These are phyloP conservation scores for Micromussa lordhowensis DNA, from an alignment of 92 coral and sea anemone species.

Conservation along the genomic window DNA sequence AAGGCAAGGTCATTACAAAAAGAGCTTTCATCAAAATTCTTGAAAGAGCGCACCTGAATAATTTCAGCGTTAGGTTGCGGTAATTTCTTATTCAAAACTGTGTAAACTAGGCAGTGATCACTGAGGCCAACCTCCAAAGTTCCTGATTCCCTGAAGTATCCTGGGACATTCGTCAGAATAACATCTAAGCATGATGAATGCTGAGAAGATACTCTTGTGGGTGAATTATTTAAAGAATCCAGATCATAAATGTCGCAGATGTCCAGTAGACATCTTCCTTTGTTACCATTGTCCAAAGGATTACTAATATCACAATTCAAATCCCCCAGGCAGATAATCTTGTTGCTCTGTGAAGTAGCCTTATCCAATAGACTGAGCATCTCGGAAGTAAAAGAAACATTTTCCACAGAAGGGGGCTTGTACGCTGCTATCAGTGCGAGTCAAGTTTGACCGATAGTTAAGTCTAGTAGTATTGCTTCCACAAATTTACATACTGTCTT, in stretches of 20 bases:
- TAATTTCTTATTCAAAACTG: constrained; percentile 59
- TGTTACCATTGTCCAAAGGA: constrained; percentile 26
- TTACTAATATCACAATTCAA: constrained; percentile 33
- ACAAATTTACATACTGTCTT: constrained; percentile 19
- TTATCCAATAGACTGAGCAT: constrained; percentile 16
- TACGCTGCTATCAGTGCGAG: constrained; percentile 45
- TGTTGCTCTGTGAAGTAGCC: constrained; percentile 24
- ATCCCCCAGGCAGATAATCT: constrained; percentile 42
- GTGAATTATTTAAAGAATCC: constrained; percentile 24
- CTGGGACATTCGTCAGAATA: constrained; percentile 66
- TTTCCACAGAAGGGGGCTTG: constrained; percentile 54
- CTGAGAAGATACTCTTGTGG: constrained; percentile 40
- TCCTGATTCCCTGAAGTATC: constrained; percentile 51
- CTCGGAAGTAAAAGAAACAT: constrained; percentile 20
- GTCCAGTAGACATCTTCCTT: constrained; percentile 39
- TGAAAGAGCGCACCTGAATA: constrained; percentile 29
- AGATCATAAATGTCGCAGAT: constrained; percentile 45
- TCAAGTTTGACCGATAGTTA: constrained; percentile 42
- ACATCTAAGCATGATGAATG: constrained; percentile 62
- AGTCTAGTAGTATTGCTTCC: constrained; percentile 34
- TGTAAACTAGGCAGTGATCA: constrained; percentile 64
- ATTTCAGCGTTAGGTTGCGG: constrained; percentile 38
- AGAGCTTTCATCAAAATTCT: constrained; percentile 48
- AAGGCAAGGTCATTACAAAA: constrained; percentile 27
- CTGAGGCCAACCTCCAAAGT: constrained; percentile 40